Conservation (phyloP, 30 jellyfish, hydroid and myxozoan genomes). For the Cassiopea xamachana region DNA sequence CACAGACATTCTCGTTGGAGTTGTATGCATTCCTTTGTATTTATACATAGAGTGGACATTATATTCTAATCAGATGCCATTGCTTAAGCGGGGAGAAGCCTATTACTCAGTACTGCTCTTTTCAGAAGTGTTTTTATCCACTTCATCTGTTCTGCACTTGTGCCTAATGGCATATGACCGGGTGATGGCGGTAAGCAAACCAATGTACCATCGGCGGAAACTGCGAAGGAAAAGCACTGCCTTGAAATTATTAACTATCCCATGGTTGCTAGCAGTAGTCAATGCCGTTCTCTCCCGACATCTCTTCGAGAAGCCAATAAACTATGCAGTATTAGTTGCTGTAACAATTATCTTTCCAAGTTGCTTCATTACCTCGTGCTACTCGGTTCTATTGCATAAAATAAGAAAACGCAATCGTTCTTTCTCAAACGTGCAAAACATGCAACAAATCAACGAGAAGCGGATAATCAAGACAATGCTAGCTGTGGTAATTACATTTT, state of each 20-base stretch:
- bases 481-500: neutral
- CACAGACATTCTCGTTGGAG: conserved; percentile 27
- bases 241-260: neutral
- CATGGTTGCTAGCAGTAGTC: conserved; percentile 6
- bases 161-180: conserved; percentile 8
- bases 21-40: conserved; percentile 5
- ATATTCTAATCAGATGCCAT: neutral
- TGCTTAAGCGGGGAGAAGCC: neutral
- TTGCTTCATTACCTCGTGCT: neutral
- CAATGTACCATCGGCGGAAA: neutral
- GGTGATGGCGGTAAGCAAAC: neutral
- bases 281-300: neutral
- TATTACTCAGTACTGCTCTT: neutral
- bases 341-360: neutral
- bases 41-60: neutral
- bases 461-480: neutral
- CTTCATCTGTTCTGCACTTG: neutral
- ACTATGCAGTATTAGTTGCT: neutral
- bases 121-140: neutral
- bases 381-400: neutral
- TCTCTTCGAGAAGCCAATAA: neutral
- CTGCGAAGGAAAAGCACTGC: neutral
- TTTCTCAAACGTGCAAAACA: neutral
- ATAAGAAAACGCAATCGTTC: neutral
- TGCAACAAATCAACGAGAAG: neutral